phyloP scores from a whole-genome alignment of 2,113 vertebrate species.

The Lonchura striata region DNA sequence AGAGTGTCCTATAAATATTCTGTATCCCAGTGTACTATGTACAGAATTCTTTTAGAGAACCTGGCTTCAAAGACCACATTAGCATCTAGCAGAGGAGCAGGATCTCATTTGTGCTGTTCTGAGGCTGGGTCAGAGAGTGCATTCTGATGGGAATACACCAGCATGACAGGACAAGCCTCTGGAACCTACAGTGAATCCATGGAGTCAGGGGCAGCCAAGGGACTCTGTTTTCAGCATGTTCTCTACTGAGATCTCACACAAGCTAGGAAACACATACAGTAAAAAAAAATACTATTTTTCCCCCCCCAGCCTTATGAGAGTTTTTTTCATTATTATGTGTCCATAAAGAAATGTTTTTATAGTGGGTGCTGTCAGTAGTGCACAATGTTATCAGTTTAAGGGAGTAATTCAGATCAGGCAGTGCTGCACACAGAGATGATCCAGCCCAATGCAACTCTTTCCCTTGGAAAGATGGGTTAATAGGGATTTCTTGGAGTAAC shows the following conservation, averaged over 20 bases:
- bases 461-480: background rate
- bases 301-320: background rate
- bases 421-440: background rate
- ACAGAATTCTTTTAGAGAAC: background rate
- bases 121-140: background rate
- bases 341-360: background rate
- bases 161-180: background rate
- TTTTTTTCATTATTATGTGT: background rate
- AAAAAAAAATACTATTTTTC: background rate
- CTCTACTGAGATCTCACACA: background rate
- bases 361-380: background rate
- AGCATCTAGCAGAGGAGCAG: background rate
- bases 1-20: background rate
- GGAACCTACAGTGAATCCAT: background rate
- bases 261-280: background rate
- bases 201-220: background rate
- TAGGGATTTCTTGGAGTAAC: background rate
- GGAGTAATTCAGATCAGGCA: background rate
- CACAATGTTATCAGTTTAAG: background rate
- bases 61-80: background rate
- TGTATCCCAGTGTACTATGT: background rate
- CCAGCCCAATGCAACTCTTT: background rate
- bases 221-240: background rate
- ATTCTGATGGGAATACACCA: background rate
- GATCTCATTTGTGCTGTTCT: fast-evolving